Evolutionary conservation across 2,888 invertebrate species (phyloP), one percentile per base, ranked within the genome.

Genomic region (Apamea anceps): DNA sequence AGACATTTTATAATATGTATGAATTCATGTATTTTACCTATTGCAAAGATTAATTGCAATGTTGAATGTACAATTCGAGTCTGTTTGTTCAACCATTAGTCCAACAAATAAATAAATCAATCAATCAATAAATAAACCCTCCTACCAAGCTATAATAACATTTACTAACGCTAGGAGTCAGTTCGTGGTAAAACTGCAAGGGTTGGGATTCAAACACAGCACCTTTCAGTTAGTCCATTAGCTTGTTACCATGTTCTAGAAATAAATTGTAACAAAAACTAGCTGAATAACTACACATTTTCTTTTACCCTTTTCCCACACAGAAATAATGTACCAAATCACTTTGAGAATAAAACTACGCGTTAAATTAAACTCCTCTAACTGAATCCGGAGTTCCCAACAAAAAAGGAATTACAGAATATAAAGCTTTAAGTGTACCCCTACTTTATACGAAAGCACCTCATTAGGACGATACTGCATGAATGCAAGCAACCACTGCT

Each of bases 391-490:
- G 80, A 80, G 80, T 74, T 84, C 51, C 32, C 74, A 82, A 91
- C 91, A 90, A 89, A 90, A 90, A 91, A 84, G 84, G 80, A 89
- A 88, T 88, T 87, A 91, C 86, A 84, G 78, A 85, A 84, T 81
- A 89, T 88, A 90, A 86, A 85, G 87, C 84, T 68, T 73, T 51
- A 82, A 91, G 88, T 85, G 88, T 85, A 80, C 86, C 86, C 70
- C 78, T 84, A 85, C 75, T 86, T 84, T 87, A 88, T 84, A 85
- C 84, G 77, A 87, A 90, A 91, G 91, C 86, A 88, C 91, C 91
- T 91, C 91, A 91, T 91, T 91, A 91, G 84, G 73, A 85, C 76
- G 75, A 86, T 78, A 81, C 85, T 70, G 72, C 79, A 76, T 51
- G 68, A 80, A 84, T 81, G 87, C 87, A 77, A 72, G 63, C 32